These are phyloP conservation scores for Mythimna pallens DNA, from an alignment of 2,888 invertebrate genomes.

Conservation along the genomic window DNA sequence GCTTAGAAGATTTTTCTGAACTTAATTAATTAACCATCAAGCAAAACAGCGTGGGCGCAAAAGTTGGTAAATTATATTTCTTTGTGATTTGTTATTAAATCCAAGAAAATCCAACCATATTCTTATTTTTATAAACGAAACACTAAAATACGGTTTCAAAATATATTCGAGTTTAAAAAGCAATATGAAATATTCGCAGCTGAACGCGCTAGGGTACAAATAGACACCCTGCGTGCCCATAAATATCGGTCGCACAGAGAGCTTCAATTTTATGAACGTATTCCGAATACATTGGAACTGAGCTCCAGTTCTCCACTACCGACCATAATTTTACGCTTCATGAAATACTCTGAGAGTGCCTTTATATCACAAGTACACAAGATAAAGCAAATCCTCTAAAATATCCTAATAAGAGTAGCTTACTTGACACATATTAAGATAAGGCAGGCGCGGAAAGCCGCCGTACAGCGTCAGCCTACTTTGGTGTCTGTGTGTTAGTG, in stretches of 20 bases:
- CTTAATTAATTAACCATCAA: constrained; percentile 48
- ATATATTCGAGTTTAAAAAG: constrained; percentile 6
- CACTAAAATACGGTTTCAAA: background rate
- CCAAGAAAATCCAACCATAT: constrained; percentile 1
- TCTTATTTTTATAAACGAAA: background rate
- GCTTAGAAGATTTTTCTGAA: constrained; percentile 30
- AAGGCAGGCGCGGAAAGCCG: constrained; percentile 28
- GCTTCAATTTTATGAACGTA: constrained; percentile 59
- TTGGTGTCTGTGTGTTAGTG: constrained; percentile 55
- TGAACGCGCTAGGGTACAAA: constrained; percentile 41
- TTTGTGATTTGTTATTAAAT: constrained; percentile 8
- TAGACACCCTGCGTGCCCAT: constrained; percentile 50
- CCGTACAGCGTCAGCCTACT: constrained; percentile 50
- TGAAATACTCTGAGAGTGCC: constrained; percentile 30
- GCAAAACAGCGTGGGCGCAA: constrained; percentile 22
- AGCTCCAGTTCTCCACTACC: constrained; percentile 29
- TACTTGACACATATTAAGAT: constrained; percentile 49
- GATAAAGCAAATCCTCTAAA: constrained; percentile 51
- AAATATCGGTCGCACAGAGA: constrained; percentile 50
- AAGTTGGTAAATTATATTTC: constrained; percentile 32
- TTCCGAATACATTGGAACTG: constrained; percentile 52
- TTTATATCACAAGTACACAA: constrained; percentile 44
- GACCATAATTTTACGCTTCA: constrained; percentile 55
- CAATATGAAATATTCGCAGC: constrained; percentile 20
- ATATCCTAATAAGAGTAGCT: constrained; percentile 48